Percentiles rank a stretch among this genome's conserved stretches.
Conservation (phyloP, 2,888 invertebrate species). For the Bibio marci region DNA sequence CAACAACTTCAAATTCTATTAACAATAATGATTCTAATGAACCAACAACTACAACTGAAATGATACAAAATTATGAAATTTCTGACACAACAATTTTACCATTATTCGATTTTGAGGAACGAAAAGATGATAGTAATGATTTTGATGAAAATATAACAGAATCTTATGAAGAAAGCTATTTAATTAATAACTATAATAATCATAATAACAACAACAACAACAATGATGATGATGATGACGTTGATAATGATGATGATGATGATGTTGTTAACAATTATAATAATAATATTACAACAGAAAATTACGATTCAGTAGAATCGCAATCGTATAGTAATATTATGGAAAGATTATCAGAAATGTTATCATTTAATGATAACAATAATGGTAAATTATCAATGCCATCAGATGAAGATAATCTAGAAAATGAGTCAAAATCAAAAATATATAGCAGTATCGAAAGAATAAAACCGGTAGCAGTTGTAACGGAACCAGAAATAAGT, state of each 20-base stretch:
- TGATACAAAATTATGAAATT: constrained; percentile 27
- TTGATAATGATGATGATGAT: constrained; percentile 8
- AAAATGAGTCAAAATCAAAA: constrained; percentile 12
- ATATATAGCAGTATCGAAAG: constrained; percentile 5
- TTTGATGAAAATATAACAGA: too few relatives aligned
- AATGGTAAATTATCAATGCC: background rate
- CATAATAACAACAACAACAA: constrained; percentile 14
- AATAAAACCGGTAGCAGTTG: constrained; percentile 2
- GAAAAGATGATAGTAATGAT: too few relatives aligned
- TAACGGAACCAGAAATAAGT: background rate
- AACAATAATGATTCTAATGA: constrained; percentile 20
- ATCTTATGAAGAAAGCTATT: too few relatives aligned
- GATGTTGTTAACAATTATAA: constrained; percentile 5
- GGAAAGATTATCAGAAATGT: too few relatives aligned
- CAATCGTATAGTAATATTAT: constrained; percentile 9
- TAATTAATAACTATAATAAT: too few relatives aligned
- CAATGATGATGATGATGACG: constrained; percentile 20
- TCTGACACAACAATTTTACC: too few relatives aligned
- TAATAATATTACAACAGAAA: too few relatives aligned
- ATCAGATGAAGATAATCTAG: constrained; percentile 3
- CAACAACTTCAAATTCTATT: constrained; percentile 19
- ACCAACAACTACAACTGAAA: constrained; percentile 19
- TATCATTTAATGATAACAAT: too few relatives aligned
- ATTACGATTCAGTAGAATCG: too few relatives aligned
- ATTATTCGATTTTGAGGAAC: too few relatives aligned